Base-by-base conservation (phyloP, 2,888 invertebrate species). In the Tiliacea aurago region DNA sequence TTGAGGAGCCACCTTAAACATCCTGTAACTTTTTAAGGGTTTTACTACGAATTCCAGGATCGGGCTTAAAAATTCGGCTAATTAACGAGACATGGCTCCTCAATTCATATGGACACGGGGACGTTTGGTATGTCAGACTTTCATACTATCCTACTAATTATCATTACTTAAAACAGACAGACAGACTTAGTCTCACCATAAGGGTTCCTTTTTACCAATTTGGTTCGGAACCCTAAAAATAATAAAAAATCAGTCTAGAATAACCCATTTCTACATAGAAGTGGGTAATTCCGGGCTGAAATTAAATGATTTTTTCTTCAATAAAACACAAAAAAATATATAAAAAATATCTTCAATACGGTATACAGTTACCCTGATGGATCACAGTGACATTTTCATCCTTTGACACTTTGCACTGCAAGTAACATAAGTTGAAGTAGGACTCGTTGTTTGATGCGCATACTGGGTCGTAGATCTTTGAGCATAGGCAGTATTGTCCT, bases 341-440 rank as follows among this genome's bases (percentile, higher is more conserved):
- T 70, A 70, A 47, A 3, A 37, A n/a, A 70, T 51, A 7, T 33
- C 13, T 68, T 53, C 41, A 82, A 80, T 89, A 94, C 0, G 90
- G 90, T 77, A 95, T 91, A 75, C 95, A 95, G n/a, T 92, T 93
- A 4, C 95, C 95, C 23, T 90, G 89, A 65, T 94, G 89, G 0
- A 88, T 43, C 0, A 93, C 86, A 4, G 80, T 84, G 0, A 92
- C 73, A 9, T 84, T 78, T 0, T 74, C 70, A 0, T 58, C 71
- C 0, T 78, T 76, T 0, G 74, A 56, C 0, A 81, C 68, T 20
- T 90, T 90, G 43, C 95, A 95, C 6, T 92, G 88, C 79, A 94
- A 86, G n/a, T 89, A 86, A 43, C 95, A 95, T 0, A 83, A 10
- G 47, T 94, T 95, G 74, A 88, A 92, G 58, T 94, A 95, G 0